These are phyloP conservation scores for Microcebus jonahi DNA, from an alignment of 2,113 vertebrate species.

Conservation along the genomic window DNA sequence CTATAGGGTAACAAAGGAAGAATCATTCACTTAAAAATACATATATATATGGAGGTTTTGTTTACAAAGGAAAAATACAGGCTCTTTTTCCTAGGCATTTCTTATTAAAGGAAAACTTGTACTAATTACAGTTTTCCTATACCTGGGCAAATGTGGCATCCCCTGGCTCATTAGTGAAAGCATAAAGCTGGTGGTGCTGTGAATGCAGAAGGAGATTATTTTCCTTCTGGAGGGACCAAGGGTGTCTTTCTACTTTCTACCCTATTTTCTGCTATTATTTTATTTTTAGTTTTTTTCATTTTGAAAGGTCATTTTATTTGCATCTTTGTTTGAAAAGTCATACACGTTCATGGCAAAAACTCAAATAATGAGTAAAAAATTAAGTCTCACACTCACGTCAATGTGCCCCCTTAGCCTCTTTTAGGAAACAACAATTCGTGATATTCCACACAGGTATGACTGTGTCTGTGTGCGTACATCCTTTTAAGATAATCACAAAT, in stretches of 20 bases:
- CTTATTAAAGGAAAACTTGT: neutral
- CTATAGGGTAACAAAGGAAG: neutral
- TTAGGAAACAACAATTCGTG: neutral
- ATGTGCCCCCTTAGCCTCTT: neutral
- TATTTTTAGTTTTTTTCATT: neutral
- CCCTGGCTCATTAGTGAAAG: neutral
- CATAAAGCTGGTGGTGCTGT: neutral
- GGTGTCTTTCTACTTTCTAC: neutral
- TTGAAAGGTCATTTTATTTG: neutral
- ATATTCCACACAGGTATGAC: neutral
- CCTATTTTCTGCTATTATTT: neutral
- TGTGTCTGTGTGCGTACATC: neutral
- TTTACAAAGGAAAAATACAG: neutral
- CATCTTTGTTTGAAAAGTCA: neutral
- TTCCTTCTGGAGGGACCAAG: neutral
- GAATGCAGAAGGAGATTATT: neutral
- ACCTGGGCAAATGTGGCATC: neutral
- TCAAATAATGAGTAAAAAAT: neutral
- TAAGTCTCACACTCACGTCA: neutral
- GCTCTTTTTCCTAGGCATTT: neutral
- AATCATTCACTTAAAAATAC: neutral
- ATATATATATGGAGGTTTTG: neutral
- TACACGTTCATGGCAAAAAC: neutral
- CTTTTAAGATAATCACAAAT: slow-evolving; percentile 4
- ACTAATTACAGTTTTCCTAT: slow-evolving; percentile 2